phyloP scores from a whole-genome alignment of 2,113 vertebrate species.

The Hypocryptadius cinnamomeus region DNA sequence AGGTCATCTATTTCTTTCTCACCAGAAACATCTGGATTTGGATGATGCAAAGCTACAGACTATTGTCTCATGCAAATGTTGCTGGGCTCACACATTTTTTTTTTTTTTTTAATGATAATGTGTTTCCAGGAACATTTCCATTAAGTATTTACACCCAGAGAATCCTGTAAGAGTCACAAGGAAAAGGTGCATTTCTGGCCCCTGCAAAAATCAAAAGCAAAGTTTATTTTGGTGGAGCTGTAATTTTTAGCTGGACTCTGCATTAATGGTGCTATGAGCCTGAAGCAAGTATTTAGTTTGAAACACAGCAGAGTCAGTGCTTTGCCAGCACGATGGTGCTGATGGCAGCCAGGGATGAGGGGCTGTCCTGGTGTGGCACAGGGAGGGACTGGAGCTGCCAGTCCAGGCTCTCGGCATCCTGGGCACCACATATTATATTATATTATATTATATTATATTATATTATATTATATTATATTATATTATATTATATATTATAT shows the following conservation, averaged over 20 bases:
- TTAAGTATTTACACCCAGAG: slow-evolving; percentile 13
- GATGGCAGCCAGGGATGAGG: neutral
- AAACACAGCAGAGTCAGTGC: accelerated
- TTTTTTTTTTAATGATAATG: neutral
- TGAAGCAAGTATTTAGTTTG: neutral
- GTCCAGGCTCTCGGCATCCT: neutral
- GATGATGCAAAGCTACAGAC: slow-evolving; percentile 39
- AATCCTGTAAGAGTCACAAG: neutral
- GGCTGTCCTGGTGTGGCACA: accelerated
- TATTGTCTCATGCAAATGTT: slow-evolving; percentile 39
- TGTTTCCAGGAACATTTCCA: slow-evolving; percentile 26
- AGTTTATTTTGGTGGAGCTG: neutral
- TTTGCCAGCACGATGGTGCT: neutral
- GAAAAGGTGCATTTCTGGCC: neutral
- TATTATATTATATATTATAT: too few species aligned
- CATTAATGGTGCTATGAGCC: neutral
- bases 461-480: too few species aligned
- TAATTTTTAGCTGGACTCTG: neutral
- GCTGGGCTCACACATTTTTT: neutral
- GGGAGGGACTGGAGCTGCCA: neutral
- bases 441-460: too few species aligned
- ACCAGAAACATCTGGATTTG: slow-evolving; percentile 64
- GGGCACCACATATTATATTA: neutral
- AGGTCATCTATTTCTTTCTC: slow-evolving; percentile 58
- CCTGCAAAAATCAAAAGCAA: neutral